A percentile compares a stretch with the other conserved stretches of the same genome.
Conservation (phyloP, 2,888 invertebrate genomes). For the Dysmachus trigonus region DNA sequence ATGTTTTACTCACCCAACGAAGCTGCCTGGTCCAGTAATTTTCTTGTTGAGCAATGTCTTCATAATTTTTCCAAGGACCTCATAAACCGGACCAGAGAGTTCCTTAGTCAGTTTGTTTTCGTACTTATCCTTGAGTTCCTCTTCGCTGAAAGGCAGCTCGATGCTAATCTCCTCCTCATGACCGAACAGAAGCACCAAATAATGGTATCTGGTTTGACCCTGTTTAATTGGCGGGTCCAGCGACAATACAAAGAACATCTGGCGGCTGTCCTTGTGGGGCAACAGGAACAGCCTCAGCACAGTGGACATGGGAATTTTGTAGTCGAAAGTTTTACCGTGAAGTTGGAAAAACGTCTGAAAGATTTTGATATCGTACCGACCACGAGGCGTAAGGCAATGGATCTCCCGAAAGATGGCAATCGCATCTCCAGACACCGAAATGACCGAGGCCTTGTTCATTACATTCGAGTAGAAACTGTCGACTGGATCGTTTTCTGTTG, state of each 20-base stretch:
- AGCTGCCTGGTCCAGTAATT: constrained; percentile 90
- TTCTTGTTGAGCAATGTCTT: constrained; percentile 93
- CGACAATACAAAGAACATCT: constrained; percentile 98
- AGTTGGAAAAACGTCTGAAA: constrained; percentile 90
- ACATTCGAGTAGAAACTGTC: constrained; percentile 98
- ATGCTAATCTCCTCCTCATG: constrained; percentile 93
- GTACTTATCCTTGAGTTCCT: constrained; percentile 92
- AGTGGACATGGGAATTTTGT: constrained; percentile 98
- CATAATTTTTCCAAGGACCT: constrained; percentile 96
- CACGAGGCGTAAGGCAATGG: constrained; percentile 96
- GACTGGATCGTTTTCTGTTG: constrained; percentile 89
- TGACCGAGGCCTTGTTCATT: constrained; percentile 96
- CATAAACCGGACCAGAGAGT: constrained; percentile 91
- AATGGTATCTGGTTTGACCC: constrained; percentile 98
- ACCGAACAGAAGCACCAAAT: constrained; percentile 90
- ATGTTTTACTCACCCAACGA: constrained; percentile 76
- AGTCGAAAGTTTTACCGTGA: constrained; percentile 99
- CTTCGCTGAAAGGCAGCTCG: constrained; percentile 90
- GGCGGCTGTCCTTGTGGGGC: constrained; percentile 96
- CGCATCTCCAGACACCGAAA: constrained; percentile 97
- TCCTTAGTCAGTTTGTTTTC: constrained; percentile 91
- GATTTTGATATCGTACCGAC: constrained; percentile 91
- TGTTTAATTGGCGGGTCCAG: constrained; percentile 99
- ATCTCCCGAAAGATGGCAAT: constrained; percentile 96
- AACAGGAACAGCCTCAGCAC: constrained; percentile 92